Percentiles rank a stretch among this genome's conserved stretches.
These are phyloP conservation scores for Sturnira hondurensis DNA, from an alignment of 2,113 vertebrate species.

Conservation along the genomic window DNA sequence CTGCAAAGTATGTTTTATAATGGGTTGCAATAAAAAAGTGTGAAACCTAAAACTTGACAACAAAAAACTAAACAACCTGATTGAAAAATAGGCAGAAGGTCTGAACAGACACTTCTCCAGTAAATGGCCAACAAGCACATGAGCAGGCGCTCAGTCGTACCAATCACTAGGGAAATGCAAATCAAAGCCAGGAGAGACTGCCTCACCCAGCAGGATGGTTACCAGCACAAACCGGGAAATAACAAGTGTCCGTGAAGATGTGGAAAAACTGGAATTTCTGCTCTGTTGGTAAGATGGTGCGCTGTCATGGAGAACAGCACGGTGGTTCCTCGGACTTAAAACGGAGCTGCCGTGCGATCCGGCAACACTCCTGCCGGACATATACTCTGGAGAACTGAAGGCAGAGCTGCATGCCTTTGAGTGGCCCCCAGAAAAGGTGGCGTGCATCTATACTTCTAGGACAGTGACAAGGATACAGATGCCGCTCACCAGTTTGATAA, in stretches of 20 bases:
- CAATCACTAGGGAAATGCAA: background rate
- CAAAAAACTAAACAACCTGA: background rate
- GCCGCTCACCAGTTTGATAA: background rate
- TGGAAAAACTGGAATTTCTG: background rate
- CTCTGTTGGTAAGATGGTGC: background rate
- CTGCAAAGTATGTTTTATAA: background rate
- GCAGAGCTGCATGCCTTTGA: background rate
- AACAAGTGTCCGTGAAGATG: background rate
- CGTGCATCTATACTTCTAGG: background rate
- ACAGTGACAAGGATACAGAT: background rate
- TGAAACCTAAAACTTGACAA: background rate
- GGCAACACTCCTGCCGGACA: background rate
- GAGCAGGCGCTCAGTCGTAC: background rate
- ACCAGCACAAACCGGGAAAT: background rate
- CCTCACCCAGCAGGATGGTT: background rate
- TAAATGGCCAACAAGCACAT: too few species aligned
- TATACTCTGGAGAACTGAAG: background rate
- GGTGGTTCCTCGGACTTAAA: background rate
- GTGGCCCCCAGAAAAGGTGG: background rate
- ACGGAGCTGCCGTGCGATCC: background rate
- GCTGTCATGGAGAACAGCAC: background rate
- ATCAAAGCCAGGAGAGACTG: background rate
- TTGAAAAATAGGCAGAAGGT: background rate
- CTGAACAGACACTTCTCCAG: background rate
- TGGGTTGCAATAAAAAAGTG: background rate